Conservation (phyloP, 2,888 invertebrate species). For the Chrysolina oricalcia region DNA sequence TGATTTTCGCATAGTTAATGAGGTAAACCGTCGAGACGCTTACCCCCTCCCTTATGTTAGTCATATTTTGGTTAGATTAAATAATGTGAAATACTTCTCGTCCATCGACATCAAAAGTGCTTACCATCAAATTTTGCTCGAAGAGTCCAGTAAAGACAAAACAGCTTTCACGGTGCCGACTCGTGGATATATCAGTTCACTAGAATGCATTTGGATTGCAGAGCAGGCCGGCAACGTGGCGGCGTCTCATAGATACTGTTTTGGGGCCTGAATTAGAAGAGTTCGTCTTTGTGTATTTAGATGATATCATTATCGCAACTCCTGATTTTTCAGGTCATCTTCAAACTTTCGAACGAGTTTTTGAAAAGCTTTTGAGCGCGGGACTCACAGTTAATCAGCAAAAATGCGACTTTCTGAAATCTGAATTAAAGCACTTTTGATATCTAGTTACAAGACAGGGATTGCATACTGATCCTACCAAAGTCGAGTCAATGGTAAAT, state of each 20-base stretch:
- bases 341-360: not conserved
- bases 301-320: constrained; percentile 50
- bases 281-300: constrained; percentile 45
- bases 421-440: constrained; percentile 46
- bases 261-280: constrained; percentile 17
- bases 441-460: constrained; percentile 28
- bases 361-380: constrained; percentile 1
- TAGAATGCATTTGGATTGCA: constrained; percentile 24
- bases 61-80: constrained; percentile 4
- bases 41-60: constrained; percentile 18
- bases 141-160: constrained; percentile 5
- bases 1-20: constrained; percentile 53
- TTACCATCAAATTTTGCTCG: not conserved
- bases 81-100: not conserved
- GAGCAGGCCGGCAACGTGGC: constrained; percentile 19
- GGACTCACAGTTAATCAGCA: constrained; percentile 19
- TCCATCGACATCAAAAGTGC: constrained; percentile 11
- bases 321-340: constrained; percentile 42
- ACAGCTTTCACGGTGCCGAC: constrained; percentile 31
- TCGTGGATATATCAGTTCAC: constrained; percentile 23
- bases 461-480: constrained; percentile 30
- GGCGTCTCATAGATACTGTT: constrained; percentile 18
- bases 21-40: constrained; percentile 39
- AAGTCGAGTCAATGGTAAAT: constrained; percentile 32
- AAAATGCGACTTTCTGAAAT: constrained; percentile 45